Base-by-base conservation (phyloP, 2,113 vertebrate genomes). In the Rhinopomastus cyanomelas region DNA sequence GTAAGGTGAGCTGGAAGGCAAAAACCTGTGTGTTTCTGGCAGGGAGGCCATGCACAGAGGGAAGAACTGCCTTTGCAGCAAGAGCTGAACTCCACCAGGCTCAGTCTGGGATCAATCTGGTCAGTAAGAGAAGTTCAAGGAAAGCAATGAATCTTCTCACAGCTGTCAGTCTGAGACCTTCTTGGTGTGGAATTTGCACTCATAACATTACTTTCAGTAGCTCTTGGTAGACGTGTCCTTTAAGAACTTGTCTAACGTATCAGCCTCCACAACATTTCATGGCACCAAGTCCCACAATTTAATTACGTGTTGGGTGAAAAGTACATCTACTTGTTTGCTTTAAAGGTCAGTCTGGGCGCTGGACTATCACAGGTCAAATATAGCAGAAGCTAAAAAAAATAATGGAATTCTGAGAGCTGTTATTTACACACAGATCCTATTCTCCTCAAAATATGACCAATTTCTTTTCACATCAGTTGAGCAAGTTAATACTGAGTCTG, bases 341-440 rank as follows among this genome's bases (percentile, higher is more conserved):
- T 79, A 65, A 68, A 92, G 74, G 77, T 88, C 53, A 81, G 53
- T 11, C 59, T 92, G 30, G 39, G 36, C 71, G 25, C 55, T 76
- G 62, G 32, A 29, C 85, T 95, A 75, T 79, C 32, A 46, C 71
- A 87, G 71, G 51, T 81, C 57, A 84, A 87, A 84, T 53, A 87
- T 14, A 79, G 44, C 3, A 6, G 88, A 86, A 87, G 18, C 39
- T 69, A 16, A 73, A 77, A 86, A 61, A 65, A 82, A 16, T 62
- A 82, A 79, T 79, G 36, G 73, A n/a, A 72, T 92, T 94, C 85
- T 67, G 34, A 53, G 80, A 78, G 60, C 37, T 74, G 26, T 53
- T 85, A 69, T 74, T 93, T 89, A 59, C 55, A 76, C 55, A 59
- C 23, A 48, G 7, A 62, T 61, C 27, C 19, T 49, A 20, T 86